A percentile compares a stretch with the other conserved stretches of the same genome.
These are phyloP conservation scores for Dryobates pubescens DNA, from an alignment of 2,797 vertebrate species.

Conservation along the genomic window DNA sequence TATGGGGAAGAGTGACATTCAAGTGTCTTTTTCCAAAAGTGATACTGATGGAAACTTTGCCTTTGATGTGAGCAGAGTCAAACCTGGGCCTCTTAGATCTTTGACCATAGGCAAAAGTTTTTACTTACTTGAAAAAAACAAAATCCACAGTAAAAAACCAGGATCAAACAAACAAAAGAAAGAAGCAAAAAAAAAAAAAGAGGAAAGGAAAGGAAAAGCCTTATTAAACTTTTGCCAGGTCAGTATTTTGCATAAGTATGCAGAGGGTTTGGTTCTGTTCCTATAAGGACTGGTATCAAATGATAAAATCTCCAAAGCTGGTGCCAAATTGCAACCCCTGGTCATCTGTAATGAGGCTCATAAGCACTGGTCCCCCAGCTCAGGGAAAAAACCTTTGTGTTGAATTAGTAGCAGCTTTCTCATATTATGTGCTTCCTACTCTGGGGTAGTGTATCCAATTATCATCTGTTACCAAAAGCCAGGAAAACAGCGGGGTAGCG, in stretches of 20 bases:
- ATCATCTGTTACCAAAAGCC: conserved; percentile 49
- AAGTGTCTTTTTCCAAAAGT: not conserved
- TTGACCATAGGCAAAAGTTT: not conserved
- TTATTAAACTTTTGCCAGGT: not conserved
- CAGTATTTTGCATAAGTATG: not conserved
- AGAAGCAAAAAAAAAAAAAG: not conserved
- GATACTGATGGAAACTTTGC: not conserved
- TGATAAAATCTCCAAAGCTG: not conserved
- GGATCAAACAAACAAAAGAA: not conserved
- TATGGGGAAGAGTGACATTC: not conserved
- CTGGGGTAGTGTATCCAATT: conserved; percentile 46
- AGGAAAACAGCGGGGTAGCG: conserved; percentile 1
- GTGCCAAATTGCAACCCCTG: not conserved
- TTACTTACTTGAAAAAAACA: not conserved
- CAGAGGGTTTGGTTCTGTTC: not conserved
- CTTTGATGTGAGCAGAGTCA: not conserved
- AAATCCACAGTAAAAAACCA: not conserved
- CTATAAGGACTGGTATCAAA: not conserved
- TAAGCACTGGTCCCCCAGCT: not conserved
- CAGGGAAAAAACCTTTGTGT: conserved; percentile 8
- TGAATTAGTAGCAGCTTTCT: conserved; percentile 56
- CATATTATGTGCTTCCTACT: conserved; percentile 21
- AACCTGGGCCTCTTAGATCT: not conserved
- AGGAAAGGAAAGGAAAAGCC: not conserved
- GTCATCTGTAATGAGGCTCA: conserved; percentile 1